Percentiles rank a stretch among this genome's conserved stretches.
phyloP scores from a whole-genome alignment of 1,140 invertebrate species.

The Drosophila dunni region DNA sequence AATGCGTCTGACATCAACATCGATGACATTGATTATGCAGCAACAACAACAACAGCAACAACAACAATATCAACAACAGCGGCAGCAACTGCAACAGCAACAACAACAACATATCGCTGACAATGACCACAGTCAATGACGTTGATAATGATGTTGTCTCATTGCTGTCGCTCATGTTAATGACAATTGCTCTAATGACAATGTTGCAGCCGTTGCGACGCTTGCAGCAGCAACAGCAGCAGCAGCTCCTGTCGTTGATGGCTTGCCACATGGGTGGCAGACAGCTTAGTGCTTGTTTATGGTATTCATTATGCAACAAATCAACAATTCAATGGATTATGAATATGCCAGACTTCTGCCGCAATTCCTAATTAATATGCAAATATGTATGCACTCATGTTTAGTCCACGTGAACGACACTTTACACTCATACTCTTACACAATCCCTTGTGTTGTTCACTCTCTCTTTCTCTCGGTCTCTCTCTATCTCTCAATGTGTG shows the following conservation, averaged over 20 bases:
- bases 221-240: slow-evolving; percentile 15
- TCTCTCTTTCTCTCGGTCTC: background rate
- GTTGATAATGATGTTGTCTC: slow-evolving; percentile 81
- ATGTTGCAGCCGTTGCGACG: slow-evolving; percentile 59
- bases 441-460: background rate
- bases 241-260: slow-evolving; percentile 22
- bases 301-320: slow-evolving; percentile 82
- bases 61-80: slow-evolving; percentile 17
- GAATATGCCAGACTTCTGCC: slow-evolving; percentile 69
- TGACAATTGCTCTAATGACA: slow-evolving; percentile 83
- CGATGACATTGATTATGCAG: slow-evolving; percentile 49
- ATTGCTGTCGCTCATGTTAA: slow-evolving; percentile 79
- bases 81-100: slow-evolving; percentile 12
- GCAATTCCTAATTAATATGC: slow-evolving; percentile 79
- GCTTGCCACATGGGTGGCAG: slow-evolving; percentile 8
- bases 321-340: slow-evolving; percentile 83
- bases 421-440: slow-evolving; percentile 1
- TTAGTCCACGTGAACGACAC: slow-evolving; percentile 48
- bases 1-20: slow-evolving; percentile 76
- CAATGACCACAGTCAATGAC: slow-evolving; percentile 60
- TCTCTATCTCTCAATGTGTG: background rate
- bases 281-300: slow-evolving; percentile 69
- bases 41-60: slow-evolving; percentile 14
- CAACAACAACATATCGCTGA: slow-evolving; percentile 58
- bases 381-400: slow-evolving; percentile 67